These are phyloP conservation scores for Trichopoda pennipes DNA, from an alignment of 2,888 invertebrate species.

Conservation along the genomic window DNA sequence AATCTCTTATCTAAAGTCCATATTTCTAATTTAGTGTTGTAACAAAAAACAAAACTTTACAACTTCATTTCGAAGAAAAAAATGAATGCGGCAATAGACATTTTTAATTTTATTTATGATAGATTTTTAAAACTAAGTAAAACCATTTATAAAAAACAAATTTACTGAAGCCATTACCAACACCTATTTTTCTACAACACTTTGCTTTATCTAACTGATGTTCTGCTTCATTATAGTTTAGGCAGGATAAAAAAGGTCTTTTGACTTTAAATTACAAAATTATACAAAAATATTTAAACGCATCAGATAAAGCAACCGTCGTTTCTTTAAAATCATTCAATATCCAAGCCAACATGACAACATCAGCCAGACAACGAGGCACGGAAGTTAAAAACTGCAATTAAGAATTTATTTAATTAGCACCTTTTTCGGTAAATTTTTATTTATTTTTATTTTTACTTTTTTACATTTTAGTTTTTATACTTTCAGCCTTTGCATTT, in stretches of 20 bases:
- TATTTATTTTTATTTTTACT: neutral
- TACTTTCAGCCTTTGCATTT: no score
- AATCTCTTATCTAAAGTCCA: constrained; percentile 35
- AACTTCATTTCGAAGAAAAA: constrained; percentile 17
- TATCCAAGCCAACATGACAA: constrained; percentile 22
- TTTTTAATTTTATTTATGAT: constrained; percentile 27
- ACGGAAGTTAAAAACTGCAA: constrained; percentile 36
- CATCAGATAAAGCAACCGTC: constrained; percentile 5
- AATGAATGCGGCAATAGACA: constrained; percentile 5
- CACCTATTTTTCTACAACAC: constrained; percentile 44
- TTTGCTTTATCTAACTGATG: neutral
- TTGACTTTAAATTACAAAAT: constrained; percentile 56
- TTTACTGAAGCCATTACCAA: constrained; percentile 59
- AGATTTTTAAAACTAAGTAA: constrained; percentile 55
- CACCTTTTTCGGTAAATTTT: constrained; percentile 45
- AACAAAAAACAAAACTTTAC: constrained; percentile 4
- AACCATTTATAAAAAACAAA: constrained; percentile 64
- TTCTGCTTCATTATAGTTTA: neutral
- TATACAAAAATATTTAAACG: constrained; percentile 9
- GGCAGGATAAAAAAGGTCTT: neutral
- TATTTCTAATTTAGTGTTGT: constrained; percentile 16
- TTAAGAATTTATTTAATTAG: constrained; percentile 61
- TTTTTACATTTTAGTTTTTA: neutral
- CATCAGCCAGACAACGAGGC: constrained; percentile 32
- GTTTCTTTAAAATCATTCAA: neutral